Evolutionary conservation across 2,797 vertebrate genomes (phyloP).

Genomic region (Rhynchonycteris naso): DNA sequence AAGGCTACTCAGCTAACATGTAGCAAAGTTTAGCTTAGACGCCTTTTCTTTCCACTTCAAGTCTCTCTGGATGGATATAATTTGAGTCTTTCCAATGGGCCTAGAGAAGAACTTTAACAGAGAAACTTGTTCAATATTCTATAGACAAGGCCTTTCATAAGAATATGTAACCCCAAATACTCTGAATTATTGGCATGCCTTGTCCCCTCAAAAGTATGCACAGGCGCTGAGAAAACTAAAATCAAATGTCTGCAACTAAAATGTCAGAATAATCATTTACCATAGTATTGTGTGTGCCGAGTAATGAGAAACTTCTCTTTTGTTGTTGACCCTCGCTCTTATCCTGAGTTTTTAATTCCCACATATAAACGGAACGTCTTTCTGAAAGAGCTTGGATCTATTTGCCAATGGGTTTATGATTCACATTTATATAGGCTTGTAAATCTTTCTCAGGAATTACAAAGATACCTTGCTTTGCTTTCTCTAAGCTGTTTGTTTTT

Average conservation of each 20-base stretch:
- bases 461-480: slow-evolving; percentile 73
- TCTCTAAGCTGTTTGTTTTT: slow-evolving; percentile 82
- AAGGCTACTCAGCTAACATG: neutral
- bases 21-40: neutral
- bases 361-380: slow-evolving; percentile 77
- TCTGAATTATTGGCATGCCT: slow-evolving; percentile 75
- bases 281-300: slow-evolving; percentile 58
- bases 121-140: slow-evolving; percentile 66
- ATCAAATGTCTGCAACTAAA: slow-evolving; percentile 81
- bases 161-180: slow-evolving; percentile 67
- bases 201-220: slow-evolving; percentile 79
- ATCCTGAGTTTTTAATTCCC: slow-evolving; percentile 67
- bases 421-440: slow-evolving; percentile 78
- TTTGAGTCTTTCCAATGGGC: neutral
- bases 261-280: slow-evolving; percentile 69
- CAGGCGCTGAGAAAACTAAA: slow-evolving; percentile 81
- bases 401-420: slow-evolving; percentile 84
- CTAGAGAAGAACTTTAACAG: slow-evolving; percentile 57
- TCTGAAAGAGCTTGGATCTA: slow-evolving; percentile 74
- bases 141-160: slow-evolving; percentile 69
- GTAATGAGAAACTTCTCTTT: slow-evolving; percentile 3
- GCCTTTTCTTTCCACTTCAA: neutral
- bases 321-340: slow-evolving; percentile 64
- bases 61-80: neutral
- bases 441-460: slow-evolving; percentile 83